These are phyloP conservation scores for Macrosteles quadrilineatus DNA, from an alignment of 1,140 invertebrate species.

Conservation along the genomic window DNA sequence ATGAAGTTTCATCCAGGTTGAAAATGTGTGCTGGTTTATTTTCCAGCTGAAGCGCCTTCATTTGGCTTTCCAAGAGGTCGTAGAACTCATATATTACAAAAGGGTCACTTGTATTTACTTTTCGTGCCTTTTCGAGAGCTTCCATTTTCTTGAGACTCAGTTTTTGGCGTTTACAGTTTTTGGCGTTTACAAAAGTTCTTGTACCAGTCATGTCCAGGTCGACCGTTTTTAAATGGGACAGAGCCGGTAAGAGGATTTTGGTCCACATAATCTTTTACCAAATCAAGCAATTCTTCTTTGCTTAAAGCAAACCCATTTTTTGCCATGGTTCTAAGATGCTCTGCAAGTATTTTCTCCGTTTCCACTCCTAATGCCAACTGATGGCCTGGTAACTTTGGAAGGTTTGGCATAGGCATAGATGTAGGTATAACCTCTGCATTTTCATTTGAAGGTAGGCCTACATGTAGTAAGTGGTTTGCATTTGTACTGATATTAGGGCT, in stretches of 20 bases:
- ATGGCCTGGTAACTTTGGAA: background rate
- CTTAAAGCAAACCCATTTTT: no score
- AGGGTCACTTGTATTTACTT: constrained; percentile 32
- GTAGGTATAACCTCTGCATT: no score
- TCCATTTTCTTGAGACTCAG: constrained; percentile 27
- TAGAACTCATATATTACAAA: constrained; percentile 39
- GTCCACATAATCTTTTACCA: background rate
- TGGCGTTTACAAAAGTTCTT: constrained; percentile 7
- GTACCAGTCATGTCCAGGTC: background rate
- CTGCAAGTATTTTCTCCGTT: background rate
- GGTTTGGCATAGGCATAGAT: no score
- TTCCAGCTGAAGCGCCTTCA: constrained; percentile 33
- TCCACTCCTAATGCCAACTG: background rate
- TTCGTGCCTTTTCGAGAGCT: constrained; percentile 17
- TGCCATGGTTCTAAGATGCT: no score
- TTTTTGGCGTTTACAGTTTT: background rate
- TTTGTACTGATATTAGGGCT: no score
- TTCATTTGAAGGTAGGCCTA: no score
- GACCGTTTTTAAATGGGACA: background rate
- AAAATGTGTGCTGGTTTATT: constrained; percentile 34
- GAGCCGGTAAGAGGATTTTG: background rate
- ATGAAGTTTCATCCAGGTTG: constrained; percentile 35
- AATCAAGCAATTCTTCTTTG: background rate
- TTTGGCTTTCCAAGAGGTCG: constrained; percentile 12
- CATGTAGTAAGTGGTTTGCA: no score